Conservation (phyloP, 2,888 invertebrate species). For the Agrotis segetum region DNA sequence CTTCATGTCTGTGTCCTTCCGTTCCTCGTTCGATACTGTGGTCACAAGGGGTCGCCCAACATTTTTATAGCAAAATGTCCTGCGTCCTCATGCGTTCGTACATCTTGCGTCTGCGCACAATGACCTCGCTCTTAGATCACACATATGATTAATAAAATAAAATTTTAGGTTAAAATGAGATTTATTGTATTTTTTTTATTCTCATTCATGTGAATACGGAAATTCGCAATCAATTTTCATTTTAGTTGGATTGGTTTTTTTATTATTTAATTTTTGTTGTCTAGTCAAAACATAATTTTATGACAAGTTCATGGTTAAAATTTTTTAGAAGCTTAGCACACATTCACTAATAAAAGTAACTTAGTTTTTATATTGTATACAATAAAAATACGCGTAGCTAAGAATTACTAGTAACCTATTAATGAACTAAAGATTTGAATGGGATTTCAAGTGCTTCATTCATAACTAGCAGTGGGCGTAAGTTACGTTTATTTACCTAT, state of each 20-base stretch:
- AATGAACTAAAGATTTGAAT: constrained; percentile 46
- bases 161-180: constrained; percentile 63
- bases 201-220: constrained; percentile 16
- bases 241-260: not conserved
- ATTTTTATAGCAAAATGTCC: constrained; percentile 87
- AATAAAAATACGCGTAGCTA: too few species aligned
- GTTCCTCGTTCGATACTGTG: constrained; percentile 84
- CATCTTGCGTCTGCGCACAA: constrained; percentile 80
- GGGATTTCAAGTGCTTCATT: constrained; percentile 52
- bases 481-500: constrained; percentile 54
- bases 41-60: constrained; percentile 78
- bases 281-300: constrained; percentile 4
- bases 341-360: not conserved
- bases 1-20: constrained; percentile 88
- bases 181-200: constrained; percentile 32
- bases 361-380: too few species aligned
- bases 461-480: constrained; percentile 57
- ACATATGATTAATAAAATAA: constrained; percentile 64
- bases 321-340: not conserved
- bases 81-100: constrained; percentile 80
- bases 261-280: not conserved
- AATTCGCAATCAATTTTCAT: constrained; percentile 14
- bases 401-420: constrained; percentile 9
- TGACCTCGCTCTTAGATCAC: constrained; percentile 83
- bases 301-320: constrained; percentile 12